Evolutionary conservation across 2,888 invertebrate species (phyloP).

Genomic region (Drosophila austrosaltans): DNA sequence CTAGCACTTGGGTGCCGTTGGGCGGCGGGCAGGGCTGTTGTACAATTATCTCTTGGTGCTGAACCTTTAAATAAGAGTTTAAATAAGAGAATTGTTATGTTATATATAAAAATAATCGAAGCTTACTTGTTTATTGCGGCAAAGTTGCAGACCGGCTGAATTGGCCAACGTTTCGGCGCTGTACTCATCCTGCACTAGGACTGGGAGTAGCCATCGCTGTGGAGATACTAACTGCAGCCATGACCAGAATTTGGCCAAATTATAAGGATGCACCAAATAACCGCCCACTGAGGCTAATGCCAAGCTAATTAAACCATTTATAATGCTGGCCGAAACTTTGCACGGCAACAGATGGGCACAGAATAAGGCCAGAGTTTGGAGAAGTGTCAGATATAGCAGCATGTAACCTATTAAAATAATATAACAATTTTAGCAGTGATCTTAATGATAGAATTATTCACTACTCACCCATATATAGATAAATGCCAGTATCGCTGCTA

Average conservation of each 20-base stretch:
- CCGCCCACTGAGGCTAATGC: constrained; percentile 87
- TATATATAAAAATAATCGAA: no score
- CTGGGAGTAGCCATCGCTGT: constrained; percentile 89
- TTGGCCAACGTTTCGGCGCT: constrained; percentile 86
- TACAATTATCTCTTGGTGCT: constrained; percentile 93
- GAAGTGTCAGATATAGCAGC: constrained; percentile 88
- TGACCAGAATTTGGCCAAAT: constrained; percentile 87
- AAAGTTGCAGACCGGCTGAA: constrained; percentile 84
- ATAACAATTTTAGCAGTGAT: not conserved
- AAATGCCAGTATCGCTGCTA: constrained; percentile 88
- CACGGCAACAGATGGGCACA: constrained; percentile 88
- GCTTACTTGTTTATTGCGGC: constrained; percentile 89
- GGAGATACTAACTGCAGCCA: constrained; percentile 90
- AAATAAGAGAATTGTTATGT: no score
- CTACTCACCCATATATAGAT: constrained; percentile 87
- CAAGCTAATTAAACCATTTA: constrained; percentile 86
- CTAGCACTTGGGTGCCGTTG: constrained; percentile 89
- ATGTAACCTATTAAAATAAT: constrained; percentile 86
- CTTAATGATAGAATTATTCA: not conserved
- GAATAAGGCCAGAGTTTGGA: constrained; percentile 88
- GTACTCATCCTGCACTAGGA: constrained; percentile 87
- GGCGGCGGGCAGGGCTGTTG: constrained; percentile 92
- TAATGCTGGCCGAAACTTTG: constrained; percentile 86
- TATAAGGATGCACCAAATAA: constrained; percentile 88
- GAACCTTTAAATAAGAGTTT: constrained; percentile 85